Percentiles rank a stretch among this genome's conserved stretches.
Conservation (phyloP, 2,888 invertebrate species). For the Limnephilus rhombicus region DNA sequence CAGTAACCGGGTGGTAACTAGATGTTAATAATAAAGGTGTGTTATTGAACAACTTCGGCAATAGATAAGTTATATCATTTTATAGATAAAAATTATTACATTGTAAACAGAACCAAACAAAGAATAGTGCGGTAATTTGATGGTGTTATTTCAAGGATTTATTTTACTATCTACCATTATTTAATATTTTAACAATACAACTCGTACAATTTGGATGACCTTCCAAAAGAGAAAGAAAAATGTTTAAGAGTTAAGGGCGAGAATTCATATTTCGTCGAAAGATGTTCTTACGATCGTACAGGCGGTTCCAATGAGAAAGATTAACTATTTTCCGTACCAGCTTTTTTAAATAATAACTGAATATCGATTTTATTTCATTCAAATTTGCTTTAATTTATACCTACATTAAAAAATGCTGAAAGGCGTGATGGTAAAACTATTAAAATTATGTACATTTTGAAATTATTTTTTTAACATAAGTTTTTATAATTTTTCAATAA, state of each 20-base stretch:
- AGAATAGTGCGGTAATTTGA: background rate
- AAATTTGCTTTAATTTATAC: no score
- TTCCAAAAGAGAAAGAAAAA: background rate
- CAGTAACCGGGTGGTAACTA: background rate
- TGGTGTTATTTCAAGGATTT: background rate
- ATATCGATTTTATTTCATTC: no score
- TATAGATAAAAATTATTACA: background rate
- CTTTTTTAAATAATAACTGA: no score
- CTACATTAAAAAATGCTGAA: no score
- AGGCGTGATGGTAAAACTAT: no score
- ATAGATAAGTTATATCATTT: background rate
- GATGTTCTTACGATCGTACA: no score
- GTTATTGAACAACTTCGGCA: background rate
- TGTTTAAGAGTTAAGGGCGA: background rate
- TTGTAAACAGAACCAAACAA: background rate
- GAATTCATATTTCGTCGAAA: no score
- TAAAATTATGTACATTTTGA: no score
- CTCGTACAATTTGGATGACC: background rate
- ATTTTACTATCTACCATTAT: background rate
- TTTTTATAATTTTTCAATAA: no score
- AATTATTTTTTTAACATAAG: no score
- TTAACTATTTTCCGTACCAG: no score
- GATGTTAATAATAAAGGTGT: background rate
- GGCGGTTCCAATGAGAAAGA: no score
- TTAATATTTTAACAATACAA: background rate